Evolutionary conservation across 2,113 vertebrate genomes (phyloP), one percentile per base, ranked within the genome.

Genomic region (Columbina picui): DNA sequence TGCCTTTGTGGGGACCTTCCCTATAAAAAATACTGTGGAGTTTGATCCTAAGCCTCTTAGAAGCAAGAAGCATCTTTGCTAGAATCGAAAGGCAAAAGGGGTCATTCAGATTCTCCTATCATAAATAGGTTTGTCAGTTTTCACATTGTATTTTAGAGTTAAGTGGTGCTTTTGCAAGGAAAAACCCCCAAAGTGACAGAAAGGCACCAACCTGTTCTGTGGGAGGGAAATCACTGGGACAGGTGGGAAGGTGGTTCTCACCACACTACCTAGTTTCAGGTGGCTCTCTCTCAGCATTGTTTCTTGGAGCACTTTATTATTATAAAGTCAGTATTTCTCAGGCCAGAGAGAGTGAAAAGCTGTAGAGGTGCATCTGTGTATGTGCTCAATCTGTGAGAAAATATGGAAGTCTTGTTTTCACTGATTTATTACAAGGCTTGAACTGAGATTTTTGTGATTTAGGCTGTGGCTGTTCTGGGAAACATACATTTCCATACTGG

Each of bases 381-480:
- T 87, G 50, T 38, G 14, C 32, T 30, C 43, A 43, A 47, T 39
- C 61, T 88, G 45, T 80, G 50, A 93, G 75, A 55, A 88, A 70
- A 83, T 61, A 18, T 0, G 0, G 13, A 60, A 43, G 27, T 85
- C 47, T 57, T 61, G 38, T 29, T 88, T 36, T 76, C 53, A 14
- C 19, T 92, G 71, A 94, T 93, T 61, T 95, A 69, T 90, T 65
- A 34, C n/a, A 38, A 60, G n/a, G 27, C 45, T 94, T 86, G 75
- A 68, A 53, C 18, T 55, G 36, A 77, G 61, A 65, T 61, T 83
- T 91, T 77, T 77, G 55, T 90, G 8, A 75, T 93, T 57, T 76
- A 27, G 65, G 30, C 70, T 78, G 25, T 69, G 64, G 10, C 64
- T 81, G 20, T 67, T 74, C 69, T 68, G 63, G 57, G 50, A 88